Conservation (phyloP, 2,113 vertebrate genomes). For the Mesoclemmys tuberculata region DNA sequence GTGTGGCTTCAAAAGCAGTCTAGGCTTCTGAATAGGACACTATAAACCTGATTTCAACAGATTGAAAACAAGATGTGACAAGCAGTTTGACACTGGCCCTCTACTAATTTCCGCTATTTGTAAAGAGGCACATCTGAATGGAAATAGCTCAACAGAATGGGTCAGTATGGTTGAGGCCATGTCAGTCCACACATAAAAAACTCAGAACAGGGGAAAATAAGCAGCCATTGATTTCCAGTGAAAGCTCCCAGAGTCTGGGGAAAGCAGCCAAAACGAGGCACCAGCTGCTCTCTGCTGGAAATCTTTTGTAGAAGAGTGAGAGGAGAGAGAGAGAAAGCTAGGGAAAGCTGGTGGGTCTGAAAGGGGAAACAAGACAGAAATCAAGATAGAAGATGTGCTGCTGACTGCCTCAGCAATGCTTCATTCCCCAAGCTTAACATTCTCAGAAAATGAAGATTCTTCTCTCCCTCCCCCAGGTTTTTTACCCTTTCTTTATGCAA, state of each 20-base stretch:
- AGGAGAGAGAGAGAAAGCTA: constrained; percentile 51
- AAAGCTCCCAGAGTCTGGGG: constrained; percentile 76
- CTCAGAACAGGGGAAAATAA: constrained; percentile 77
- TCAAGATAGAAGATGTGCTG: constrained; percentile 60
- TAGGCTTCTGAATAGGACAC: constrained; percentile 79
- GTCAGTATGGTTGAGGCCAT: constrained; percentile 78
- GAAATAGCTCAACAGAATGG: constrained; percentile 82
- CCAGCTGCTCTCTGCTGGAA: constrained; percentile 87
- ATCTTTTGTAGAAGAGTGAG: constrained; percentile 79
- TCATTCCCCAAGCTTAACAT: constrained; percentile 55
- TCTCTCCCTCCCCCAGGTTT: neutral
- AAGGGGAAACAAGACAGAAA: constrained; percentile 71
- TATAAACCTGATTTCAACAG: constrained; percentile 86
- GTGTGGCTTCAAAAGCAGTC: constrained; percentile 76
- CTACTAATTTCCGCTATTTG: constrained; percentile 87
- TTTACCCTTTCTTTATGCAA: constrained; percentile 69
- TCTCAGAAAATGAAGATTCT: constrained; percentile 59
- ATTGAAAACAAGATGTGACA: constrained; percentile 91
- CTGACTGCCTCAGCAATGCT: constrained; percentile 43
- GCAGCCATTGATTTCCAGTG: constrained; percentile 84
- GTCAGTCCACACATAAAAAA: constrained; percentile 82
- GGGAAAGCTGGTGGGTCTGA: constrained; percentile 72
- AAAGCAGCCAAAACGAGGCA: constrained; percentile 81
- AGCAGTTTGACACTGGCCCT: constrained; percentile 84
- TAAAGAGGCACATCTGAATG: constrained; percentile 84